These are phyloP conservation scores for Aphis craccivora DNA, from an alignment of 1,140 invertebrate genomes.

Conservation along the genomic window DNA sequence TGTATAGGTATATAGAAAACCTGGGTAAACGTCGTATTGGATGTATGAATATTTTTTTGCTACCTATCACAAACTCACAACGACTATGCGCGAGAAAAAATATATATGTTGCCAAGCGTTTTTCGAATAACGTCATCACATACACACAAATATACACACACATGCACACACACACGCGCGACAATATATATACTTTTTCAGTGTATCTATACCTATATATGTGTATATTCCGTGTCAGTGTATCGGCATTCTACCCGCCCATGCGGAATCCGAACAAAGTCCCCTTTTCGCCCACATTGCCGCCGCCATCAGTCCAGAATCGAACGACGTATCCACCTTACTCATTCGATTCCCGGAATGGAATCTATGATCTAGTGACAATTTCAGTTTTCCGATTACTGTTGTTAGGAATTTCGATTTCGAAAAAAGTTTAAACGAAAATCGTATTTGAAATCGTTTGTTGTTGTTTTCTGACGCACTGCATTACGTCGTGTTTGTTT, in stretches of 20 bases:
- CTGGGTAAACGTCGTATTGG: neutral
- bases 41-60: slow-evolving; percentile 21
- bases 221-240: neutral
- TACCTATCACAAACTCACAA: slow-evolving; percentile 34
- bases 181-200: neutral
- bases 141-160: neutral
- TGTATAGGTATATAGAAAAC: neutral
- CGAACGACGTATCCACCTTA: neutral
- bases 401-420: neutral
- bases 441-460: slow-evolving; percentile 7
- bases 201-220: neutral
- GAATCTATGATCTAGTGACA: slow-evolving; percentile 30
- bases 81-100: neutral
- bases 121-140: slow-evolving; percentile 19
- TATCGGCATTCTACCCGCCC: neutral
- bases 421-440: neutral
- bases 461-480: neutral
- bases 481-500: neutral
- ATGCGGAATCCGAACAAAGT: neutral
- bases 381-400: neutral
- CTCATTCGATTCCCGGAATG: too few relatives aligned
- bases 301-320: neutral
- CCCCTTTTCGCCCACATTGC: neutral
- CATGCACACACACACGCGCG: too few relatives aligned
- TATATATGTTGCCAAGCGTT: neutral